These are phyloP conservation scores for Glandiceps talaboti DNA, from an alignment of 53 echinoderm and acorn worm genomes.

Conservation along the genomic window DNA sequence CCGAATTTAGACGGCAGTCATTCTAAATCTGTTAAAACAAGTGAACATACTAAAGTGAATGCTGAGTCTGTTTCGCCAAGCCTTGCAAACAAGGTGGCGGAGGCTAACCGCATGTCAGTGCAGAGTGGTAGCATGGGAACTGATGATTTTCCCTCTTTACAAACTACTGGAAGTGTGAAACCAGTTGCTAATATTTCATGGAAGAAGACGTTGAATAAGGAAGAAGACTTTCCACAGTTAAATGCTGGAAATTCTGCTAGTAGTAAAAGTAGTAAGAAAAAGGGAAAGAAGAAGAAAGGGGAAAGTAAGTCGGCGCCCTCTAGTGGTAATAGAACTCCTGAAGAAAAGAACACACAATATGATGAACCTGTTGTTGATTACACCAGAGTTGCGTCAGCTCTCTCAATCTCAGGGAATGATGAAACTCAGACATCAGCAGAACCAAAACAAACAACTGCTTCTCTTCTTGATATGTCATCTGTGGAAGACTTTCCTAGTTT, in stretches of 20 bases:
- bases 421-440: slow-evolving; percentile 1
- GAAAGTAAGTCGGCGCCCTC: neutral
- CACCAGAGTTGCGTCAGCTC: neutral
- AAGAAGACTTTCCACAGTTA: neutral
- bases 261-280: neutral
- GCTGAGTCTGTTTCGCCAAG: neutral
- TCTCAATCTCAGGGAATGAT: slow-evolving; percentile 7
- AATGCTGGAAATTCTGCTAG: neutral
- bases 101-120: slow-evolving; percentile 1
- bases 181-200: neutral
- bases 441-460: neutral
- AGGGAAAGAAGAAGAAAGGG: neutral
- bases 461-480: neutral
- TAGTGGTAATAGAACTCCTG: neutral
- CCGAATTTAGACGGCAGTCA: too few species aligned
- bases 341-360: neutral
- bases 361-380: neutral
- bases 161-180: neutral
- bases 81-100: neutral
- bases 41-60: neutral
- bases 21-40: too few species aligned
- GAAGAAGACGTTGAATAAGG: neutral
- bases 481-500: slow-evolving; percentile 67
- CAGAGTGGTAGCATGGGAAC: neutral
- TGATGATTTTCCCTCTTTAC: slow-evolving; percentile 43